Evolutionary conservation across 23 tunicate genomes (phyloP).

Genomic region (Halocynthia aurantium): DNA sequence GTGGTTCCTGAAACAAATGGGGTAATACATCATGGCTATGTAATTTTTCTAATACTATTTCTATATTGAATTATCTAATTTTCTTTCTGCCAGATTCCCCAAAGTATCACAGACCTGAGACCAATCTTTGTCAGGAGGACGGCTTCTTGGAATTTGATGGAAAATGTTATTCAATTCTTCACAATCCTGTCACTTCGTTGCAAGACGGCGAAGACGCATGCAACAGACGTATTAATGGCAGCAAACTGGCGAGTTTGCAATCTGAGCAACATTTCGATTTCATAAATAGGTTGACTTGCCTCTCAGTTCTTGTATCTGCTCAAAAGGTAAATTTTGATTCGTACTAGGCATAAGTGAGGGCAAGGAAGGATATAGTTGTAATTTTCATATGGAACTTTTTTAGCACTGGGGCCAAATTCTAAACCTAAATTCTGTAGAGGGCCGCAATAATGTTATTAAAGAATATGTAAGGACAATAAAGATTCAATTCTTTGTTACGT

Average conservation of each 20-base stretch:
- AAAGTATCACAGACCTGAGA: not conserved
- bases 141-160: conserved; percentile 1
- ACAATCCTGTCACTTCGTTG: not conserved
- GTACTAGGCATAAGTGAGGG: not conserved
- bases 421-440: too few species aligned
- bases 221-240: not conserved
- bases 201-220: not conserved
- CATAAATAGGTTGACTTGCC: not conserved
- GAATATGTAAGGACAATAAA: too few species aligned
- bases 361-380: not conserved
- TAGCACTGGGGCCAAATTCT: too few species aligned
- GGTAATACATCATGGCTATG: too few species aligned
- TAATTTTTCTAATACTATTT: not conserved
- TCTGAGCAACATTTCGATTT: not conserved
- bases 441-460: too few species aligned
- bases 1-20: too few species aligned
- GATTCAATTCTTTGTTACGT: too few species aligned
- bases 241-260: not conserved
- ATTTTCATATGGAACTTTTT: too few species aligned
- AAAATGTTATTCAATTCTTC: not conserved
- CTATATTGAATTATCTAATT: not conserved
- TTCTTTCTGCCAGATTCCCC: not conserved
- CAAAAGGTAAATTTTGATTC: not conserved
- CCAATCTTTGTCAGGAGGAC: not conserved
- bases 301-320: not conserved